Base-by-base conservation (phyloP, 2,797 vertebrate genomes). In the Sebastes taczanowskii region DNA sequence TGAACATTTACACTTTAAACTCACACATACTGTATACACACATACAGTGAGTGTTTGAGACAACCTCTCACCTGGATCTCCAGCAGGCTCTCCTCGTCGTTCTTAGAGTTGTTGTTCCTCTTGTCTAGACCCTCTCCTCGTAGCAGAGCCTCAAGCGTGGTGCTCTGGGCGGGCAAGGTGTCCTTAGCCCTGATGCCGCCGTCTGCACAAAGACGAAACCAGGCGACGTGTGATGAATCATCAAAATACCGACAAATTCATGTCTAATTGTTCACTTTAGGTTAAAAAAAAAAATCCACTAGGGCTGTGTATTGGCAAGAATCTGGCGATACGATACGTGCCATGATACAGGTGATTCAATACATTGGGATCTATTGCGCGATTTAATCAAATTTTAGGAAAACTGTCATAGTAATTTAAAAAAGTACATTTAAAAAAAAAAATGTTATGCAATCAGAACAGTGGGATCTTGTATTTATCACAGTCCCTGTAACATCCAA, bases 71-170 rank as follows among this genome's bases (percentile, higher is more conserved):
- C 98, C 97, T 99, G 98, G 89, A 99, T 98, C 92, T 99, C 98
- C 91, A 98, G 96, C 86, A 98, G 94, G 90, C 96, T 97, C 71
- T 98, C 98, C 88, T 99, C 98, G 2, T 99, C 98, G 2, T 95
- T 94, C 92, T 97, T 97, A 71, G 97, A 89, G 86, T 95, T 97
- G 86, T 95, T 97, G 25, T 94, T 92, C 92, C 97, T 98, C 92
- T 98, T 98, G 92, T 99, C 98, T 62, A 98, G 95, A 67, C 96
- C 96, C 77, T 98, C 98, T 18, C 98, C 98, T 18, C 98, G 96
- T 49, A 99, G 95, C 93, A 99, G 94, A 81, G 98, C 98, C 94
- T 99, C 98, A 87, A 99, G 92, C 0, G 98, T 98, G 86, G 98
- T 99, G 86, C 97, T 96, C 93, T 99, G 98, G 16, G 96, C 95